Evolutionary conservation across 2,888 invertebrate species (phyloP), one percentile per base, ranked within the genome.

Genomic region (Holacanthella duospinosa): DNA sequence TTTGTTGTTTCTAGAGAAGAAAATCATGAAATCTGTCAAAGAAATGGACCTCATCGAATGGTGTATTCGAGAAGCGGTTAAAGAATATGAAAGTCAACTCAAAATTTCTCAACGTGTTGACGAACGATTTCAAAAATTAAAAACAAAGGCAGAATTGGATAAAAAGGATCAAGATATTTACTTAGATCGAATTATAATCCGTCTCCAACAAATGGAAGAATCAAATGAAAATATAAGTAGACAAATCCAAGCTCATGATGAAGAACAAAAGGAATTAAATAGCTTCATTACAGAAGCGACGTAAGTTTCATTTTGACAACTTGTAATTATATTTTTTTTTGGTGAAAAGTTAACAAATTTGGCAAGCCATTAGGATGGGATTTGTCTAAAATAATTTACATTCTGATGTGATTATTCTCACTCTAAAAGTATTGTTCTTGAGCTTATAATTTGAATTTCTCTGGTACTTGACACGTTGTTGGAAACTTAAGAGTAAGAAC

Each of bases 111-210:
- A 70, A 44, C 56, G 69, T 1, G 64, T 73, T n/a, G 69, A 71
- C 29, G 72, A 73, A 55, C 70, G 71, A 53, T 65, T 70, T 54
- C 67, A 70, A 28, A 70, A 70, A 60, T 54, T 70, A 57, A 68
- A 66, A 27, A 61, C 60, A 12, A 64, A 70, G 56, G 62, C 68
- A 9, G 73, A 71, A 61, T 63, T 66, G 21, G 69, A 73, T 53
- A 73, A 73, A 53, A 57, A 67, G 26, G 69, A 70, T 53, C 70
- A 70, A 26, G 73, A 73, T 57, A 71, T 65, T 59, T 73, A 71
- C 56, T 61, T 73, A 54, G 73, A 73, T 60, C 69, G 68, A 61
- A 61, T 73, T n/a, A 58, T 71, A 43, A 65, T 66, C 1, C 73
- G 71, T 61, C 67, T 73, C 16, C 69, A 71, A 43, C 65, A 67